Conservation (phyloP, 35 echinoderm and acorn worm species). For the Patiria miniata region DNA sequence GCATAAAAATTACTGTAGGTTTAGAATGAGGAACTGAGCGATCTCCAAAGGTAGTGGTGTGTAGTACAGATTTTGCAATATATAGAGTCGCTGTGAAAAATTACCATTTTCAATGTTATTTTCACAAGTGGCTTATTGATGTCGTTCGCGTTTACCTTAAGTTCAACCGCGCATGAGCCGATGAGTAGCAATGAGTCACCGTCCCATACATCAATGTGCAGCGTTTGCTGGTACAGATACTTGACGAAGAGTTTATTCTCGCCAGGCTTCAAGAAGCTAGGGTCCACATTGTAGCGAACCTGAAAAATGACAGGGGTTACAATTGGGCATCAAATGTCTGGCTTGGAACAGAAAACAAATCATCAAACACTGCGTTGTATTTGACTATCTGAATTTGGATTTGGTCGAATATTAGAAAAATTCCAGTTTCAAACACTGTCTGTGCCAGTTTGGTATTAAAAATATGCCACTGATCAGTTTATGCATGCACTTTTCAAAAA, state of each 20-base stretch:
- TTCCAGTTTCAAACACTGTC: too few species aligned
- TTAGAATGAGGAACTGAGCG: too few species aligned
- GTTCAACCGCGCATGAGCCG: conserved; percentile 78
- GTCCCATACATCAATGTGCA: conserved; percentile 96
- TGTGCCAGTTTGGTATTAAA: too few species aligned
- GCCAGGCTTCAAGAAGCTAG: conserved; percentile 86
- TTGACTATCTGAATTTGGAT: too few species aligned
- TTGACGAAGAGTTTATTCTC: conserved; percentile 80
- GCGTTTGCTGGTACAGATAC: conserved; percentile 82
- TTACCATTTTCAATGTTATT: too few species aligned
- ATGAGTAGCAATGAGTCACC: conserved; percentile 90
- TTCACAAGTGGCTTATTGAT: neutral
- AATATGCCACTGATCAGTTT: too few species aligned
- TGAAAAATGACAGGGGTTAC: conserved; percentile 37
- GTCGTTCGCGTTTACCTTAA: conserved; percentile 46
- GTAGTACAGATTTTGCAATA: too few species aligned
- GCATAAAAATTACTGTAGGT: too few species aligned
- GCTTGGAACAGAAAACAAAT: neutral
- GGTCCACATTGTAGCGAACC: conserved; percentile 86
- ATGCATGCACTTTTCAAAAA: too few species aligned
- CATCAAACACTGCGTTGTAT: neutral
- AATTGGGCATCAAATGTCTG: neutral
- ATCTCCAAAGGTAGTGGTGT: too few species aligned
- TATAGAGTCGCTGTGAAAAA: too few species aligned
- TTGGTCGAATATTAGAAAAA: too few species aligned